Conservation (phyloP, 2,797 vertebrate species). For the Scyliorhinus canicula region DNA sequence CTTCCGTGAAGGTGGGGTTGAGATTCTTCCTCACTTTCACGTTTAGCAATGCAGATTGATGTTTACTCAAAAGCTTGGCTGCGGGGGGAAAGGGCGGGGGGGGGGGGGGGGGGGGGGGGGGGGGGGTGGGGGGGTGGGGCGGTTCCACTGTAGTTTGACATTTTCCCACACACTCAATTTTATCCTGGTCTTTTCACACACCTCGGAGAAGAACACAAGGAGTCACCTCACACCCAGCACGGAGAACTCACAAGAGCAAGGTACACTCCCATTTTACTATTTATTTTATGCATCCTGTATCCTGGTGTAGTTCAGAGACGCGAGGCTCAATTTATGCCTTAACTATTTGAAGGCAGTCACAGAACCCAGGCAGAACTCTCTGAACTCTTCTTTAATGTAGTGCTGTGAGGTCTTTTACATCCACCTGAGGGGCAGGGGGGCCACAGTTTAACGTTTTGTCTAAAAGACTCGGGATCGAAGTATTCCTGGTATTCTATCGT, state of each 20-base stretch:
- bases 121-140: no score
- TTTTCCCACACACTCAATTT: slow-evolving; percentile 2
- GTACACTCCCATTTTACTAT: neutral
- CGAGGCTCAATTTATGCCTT: neutral
- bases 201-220: neutral
- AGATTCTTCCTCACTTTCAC: neutral
- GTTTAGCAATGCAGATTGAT: neutral
- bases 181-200: neutral
- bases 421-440: neutral
- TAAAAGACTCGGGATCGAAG: neutral
- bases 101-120: no score
- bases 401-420: neutral
- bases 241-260: neutral
- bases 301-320: neutral
- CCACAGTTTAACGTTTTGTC: neutral
- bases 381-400: neutral
- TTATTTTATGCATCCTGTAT: neutral
- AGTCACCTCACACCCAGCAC: neutral
- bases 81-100: no score
- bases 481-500: neutral
- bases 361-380: neutral
- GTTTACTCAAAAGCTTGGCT: neutral
- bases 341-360: neutral
- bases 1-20: neutral
- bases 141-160: neutral